These are phyloP conservation scores for Empis stercorea DNA, from an alignment of 2,888 invertebrate genomes.

Conservation along the genomic window DNA sequence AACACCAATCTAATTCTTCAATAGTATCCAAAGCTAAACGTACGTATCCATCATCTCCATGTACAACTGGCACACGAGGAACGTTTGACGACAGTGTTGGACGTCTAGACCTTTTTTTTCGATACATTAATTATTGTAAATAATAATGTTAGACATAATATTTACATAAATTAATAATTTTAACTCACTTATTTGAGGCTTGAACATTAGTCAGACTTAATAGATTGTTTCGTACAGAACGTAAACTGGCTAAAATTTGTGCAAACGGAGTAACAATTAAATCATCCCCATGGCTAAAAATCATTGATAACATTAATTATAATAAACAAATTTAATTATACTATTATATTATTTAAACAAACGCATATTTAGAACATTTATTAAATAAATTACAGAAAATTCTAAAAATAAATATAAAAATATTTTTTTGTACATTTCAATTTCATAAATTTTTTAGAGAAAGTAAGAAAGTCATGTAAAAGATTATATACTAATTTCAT, in stretches of 20 bases:
- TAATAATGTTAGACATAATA: not conserved
- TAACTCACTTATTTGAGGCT: conserved; percentile 55
- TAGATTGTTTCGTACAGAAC: conserved; percentile 97
- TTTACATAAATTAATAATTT: not conserved
- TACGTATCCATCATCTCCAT: conserved; percentile 74
- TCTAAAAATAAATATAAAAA: too few relatives aligned
- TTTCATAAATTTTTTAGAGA: too few relatives aligned
- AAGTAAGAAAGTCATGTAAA: too few relatives aligned
- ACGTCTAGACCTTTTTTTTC: conserved; percentile 36
- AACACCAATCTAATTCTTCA: conserved; percentile 99
- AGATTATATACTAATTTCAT: too few relatives aligned
- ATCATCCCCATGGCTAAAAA: conserved; percentile 81
- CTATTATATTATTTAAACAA: conserved; percentile 7
- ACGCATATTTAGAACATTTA: conserved; percentile 6
- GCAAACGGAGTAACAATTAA: conserved; percentile 99
- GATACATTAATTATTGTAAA: conserved; percentile 22
- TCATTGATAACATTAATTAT: not conserved
- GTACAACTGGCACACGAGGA: conserved; percentile 37
- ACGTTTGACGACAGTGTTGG: conserved; percentile 33
- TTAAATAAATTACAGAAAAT: not conserved
- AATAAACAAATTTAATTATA: conserved; percentile 1
- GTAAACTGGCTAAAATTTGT: conserved; percentile 96
- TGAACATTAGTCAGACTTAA: conserved; percentile 88
- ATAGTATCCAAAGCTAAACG: conserved; percentile 92
- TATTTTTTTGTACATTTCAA: too few relatives aligned